Evolutionary conservation across 1,140 invertebrate genomes (phyloP), one percentile per base, ranked within the genome.

Genomic region (Bradynema listronoti): DNA sequence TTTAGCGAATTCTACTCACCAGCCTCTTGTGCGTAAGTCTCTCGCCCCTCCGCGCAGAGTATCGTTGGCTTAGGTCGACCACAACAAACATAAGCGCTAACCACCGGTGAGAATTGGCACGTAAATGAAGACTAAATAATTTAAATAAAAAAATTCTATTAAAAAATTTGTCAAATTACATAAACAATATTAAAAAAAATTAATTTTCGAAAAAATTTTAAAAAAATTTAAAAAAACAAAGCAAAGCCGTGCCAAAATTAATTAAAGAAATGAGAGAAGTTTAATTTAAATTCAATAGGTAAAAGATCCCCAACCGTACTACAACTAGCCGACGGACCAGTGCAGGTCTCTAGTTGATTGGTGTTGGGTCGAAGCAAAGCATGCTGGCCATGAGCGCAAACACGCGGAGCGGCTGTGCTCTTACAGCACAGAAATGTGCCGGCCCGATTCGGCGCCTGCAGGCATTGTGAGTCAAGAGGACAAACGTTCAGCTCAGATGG

Each of bases 331-430:
- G 66, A 66, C 5, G 66, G 66, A 4, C 58, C 60, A 14, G 68
- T 51, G 36, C 66, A 68, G 11, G 30, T 25, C 42, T 71, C 66
- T 14, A 54, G 62, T 46, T 54, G 61, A 32, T 51, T 45, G 49
- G 51, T 71, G 6, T 19, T 6, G n/a, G n/a, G n/a, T 16, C 43
- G 63, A 7, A 51, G 41, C 24, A 76, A 33, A 6, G 75, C 45
- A 22, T 66, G 61, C 39, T 76, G 71, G 22, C 63, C 56, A 25
- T 43, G 36, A 11, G 69, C 72, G 29, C 69, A 72, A 30, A 75
- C 63, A 2, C 72, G 69, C 16, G 60, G 63, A 7, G 60, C 39
- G n/a, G 52, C 56, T 30, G 51, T 65, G 16, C 55, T 56, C 14
- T 43, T 16, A 39, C 68, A 70, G 39, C 68, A 70, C 16, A 74